Base-by-base conservation (phyloP, 2,797 vertebrate species). In the Gila robusta region DNA sequence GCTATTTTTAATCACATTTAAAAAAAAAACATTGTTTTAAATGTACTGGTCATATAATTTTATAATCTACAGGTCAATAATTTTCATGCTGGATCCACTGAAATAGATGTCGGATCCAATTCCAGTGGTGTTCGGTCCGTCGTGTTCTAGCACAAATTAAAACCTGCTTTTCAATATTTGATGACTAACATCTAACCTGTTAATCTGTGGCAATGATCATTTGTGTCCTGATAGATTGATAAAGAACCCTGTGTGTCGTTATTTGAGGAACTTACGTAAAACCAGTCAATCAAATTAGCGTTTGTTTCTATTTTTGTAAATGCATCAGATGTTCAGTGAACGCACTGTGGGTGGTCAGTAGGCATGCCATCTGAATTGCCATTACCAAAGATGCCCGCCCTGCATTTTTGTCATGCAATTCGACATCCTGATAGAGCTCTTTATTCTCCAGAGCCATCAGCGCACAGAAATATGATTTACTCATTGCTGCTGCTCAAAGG, bases 391-490 rank as follows among this genome's bases (percentile, higher is more conserved):
- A 54, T 19, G 17, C 74, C 72, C 62, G 52, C 76, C 81, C 39
- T 54, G 37, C 26, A 44, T 73, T 82, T 62, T 26, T 16, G 23
- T 71, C 81, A 47, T 23, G 41, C 71, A 47, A 66, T 83, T 83
- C 47, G 17, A 37, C 64, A 28, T 70, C 37, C 64, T 56, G 66
- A 79, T 78, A 11, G 64, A 84, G 62, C 35, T 59, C 52, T 85
- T 71, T 79, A 71, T 71, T 71, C 83, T 79, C 74, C 49, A 23
- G 64, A 52, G 72, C 44, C 72, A 54, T 76, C 82, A 66, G 41
- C 74, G n/a, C 44, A 52, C 74, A 80, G 56, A 86, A 84, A 88
- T 83, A 78, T 52, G 49, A 78, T 35, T 72, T 84, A 59, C 72
- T 74, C 79, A 82, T 54, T 64, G 79, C 47, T 37, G 26, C 47